phyloP scores from a whole-genome alignment of 2,113 vertebrate species.

The Symphodus melops region DNA sequence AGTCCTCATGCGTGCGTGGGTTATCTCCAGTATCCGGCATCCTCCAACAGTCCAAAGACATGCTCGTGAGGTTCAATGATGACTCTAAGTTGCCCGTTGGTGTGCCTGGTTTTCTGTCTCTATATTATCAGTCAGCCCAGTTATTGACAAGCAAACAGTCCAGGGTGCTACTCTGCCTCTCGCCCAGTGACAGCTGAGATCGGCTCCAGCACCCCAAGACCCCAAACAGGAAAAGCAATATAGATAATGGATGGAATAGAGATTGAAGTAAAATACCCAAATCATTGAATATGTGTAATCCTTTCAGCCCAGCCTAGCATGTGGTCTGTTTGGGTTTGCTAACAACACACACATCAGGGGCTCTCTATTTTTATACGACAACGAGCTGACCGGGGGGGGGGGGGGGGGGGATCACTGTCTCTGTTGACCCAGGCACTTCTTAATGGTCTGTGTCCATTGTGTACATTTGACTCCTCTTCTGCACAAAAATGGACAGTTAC shows the following conservation, averaged over 20 bases:
- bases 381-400: not conserved
- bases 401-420: not conserved
- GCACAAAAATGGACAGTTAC: not conserved
- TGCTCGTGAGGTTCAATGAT: no score
- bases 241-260: not conserved
- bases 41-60: no score
- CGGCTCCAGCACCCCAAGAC: no score
- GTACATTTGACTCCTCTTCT: not conserved
- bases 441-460: not conserved
- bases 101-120: no score
- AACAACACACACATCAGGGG: constrained; percentile 7
- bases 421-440: not conserved
- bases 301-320: not conserved
- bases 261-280: not conserved
- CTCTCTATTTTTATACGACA: constrained; percentile 3
- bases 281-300: not conserved
- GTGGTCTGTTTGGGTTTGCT: constrained; percentile 11
- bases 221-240: no score
- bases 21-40: no score
- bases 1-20: no score
- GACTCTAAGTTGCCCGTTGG: no score
- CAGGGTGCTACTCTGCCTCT: no score
- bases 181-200: no score
- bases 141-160: no score
- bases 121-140: no score